phyloP scores from a whole-genome alignment of 2,797 vertebrate species.

The Mus caroli region DNA sequence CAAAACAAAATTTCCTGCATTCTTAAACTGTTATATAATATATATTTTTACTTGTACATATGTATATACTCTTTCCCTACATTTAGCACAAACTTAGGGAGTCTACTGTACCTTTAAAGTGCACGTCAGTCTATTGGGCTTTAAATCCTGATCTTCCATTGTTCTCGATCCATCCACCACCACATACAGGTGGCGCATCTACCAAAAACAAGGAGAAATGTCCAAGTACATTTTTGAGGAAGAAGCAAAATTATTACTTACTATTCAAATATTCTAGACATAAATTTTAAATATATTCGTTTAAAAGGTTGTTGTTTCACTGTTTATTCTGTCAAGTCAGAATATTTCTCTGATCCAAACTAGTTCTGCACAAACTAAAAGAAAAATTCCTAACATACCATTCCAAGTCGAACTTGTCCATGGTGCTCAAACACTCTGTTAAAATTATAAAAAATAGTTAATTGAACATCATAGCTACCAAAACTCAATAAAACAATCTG shows the following conservation, averaged over 20 bases:
- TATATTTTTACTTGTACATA: neutral
- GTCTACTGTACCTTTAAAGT: conserved; percentile 90
- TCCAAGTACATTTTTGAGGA: conserved; percentile 14
- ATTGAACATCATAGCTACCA: conserved; percentile 40
- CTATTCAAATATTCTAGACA: conserved; percentile 38
- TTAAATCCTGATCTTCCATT: conserved; percentile 99
- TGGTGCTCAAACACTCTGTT: conserved; percentile 93
- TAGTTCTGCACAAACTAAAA: conserved; percentile 43
- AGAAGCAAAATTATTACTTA: conserved; percentile 55
- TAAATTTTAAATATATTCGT: conserved; percentile 31
- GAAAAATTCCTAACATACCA: conserved; percentile 92
- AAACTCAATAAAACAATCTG: conserved; percentile 18
- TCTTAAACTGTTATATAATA: conserved; percentile 17
- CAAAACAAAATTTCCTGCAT: neutral
- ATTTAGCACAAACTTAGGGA: conserved; percentile 14
- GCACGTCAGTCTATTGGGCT: conserved; percentile 95
- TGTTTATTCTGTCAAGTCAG: conserved; percentile 55
- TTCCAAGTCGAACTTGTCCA: conserved; percentile 97
- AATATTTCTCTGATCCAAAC: conserved; percentile 61
- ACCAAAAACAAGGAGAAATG: conserved; percentile 66
- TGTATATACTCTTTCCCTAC: neutral
- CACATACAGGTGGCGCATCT: conserved; percentile 98
- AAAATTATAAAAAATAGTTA: conserved; percentile 81
- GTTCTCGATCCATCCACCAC: conserved; percentile 97
- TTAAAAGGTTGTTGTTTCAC: conserved; percentile 34